Evolutionary conservation across 2,888 invertebrate species (phyloP).

Genomic region (Orchesella flavescens): DNA sequence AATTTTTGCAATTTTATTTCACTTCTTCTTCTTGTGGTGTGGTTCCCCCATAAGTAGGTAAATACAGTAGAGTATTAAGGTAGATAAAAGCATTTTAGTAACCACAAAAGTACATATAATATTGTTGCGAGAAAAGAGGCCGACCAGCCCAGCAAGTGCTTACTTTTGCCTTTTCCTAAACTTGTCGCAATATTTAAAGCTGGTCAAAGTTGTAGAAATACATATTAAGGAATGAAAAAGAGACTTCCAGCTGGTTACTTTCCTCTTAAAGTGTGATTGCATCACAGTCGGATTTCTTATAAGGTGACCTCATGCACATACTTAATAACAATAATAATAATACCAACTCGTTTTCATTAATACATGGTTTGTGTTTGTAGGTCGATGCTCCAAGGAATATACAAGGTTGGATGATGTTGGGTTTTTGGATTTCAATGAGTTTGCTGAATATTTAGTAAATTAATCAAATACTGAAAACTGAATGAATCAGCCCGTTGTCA

Average conservation of each 20-base stretch:
- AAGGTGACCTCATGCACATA: slow-evolving; percentile 9
- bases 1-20: slow-evolving; percentile 25
- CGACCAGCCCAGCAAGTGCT: background rate
- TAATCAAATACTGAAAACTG: no score
- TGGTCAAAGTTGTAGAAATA: background rate
- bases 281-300: slow-evolving; percentile 25
- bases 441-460: no score
- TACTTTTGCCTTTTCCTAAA: background rate
- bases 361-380: background rate
- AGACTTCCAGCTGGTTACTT: slow-evolving; percentile 31
- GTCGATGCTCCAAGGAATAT: no score
- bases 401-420: no score
- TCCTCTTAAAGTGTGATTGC: slow-evolving; percentile 29
- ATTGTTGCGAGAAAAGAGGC: background rate
- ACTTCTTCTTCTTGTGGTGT: slow-evolving; percentile 2
- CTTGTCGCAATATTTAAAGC: slow-evolving; percentile 12
- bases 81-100: no score
- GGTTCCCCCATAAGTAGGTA: background rate
- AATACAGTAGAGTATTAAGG: no score
- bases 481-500: no score
- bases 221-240: slow-evolving; percentile 17
- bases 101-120: no score
- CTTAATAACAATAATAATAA: background rate
- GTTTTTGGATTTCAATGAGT: no score
- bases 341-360: background rate